Base-by-base conservation (phyloP, 2,113 vertebrate genomes). In the Petaurus breviceps region DNA sequence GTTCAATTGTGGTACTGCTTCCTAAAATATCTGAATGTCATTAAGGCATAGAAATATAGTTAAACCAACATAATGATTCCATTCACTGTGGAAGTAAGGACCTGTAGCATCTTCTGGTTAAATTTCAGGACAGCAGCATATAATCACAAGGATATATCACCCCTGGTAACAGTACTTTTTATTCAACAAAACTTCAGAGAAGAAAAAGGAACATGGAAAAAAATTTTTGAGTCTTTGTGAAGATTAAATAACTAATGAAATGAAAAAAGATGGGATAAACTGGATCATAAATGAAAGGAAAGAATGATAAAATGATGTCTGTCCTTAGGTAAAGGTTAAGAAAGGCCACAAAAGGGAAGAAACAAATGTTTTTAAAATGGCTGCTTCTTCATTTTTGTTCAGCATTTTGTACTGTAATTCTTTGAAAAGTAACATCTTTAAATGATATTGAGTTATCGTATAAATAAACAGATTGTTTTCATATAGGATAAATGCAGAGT, bases 381-480 rank as follows among this genome's bases (percentile, higher is more conserved):
- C 55, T 61, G 26, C 55, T 61, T 11, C 26, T 68, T 68, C n/a
- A 8, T 61, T 61, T 61, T 77, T 77, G 68, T 77, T n/a, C 37
- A 43, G 16, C 16, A 77, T 77, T 77, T 77, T 77, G 37, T 22
- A 14, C 5, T n/a, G 31, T 77, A 43, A 77, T 77, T 77, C 68
- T 77, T 77, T 7, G 5, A 77, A 77, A 77, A n/a, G 8, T 77
- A 77, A 37, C 37, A n/a, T n/a, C 37, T 1, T 77, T 19, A 61
- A 61, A 5, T 31, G 3, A 31, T 11, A 14, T 4, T 22, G 1
- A 0, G n/a, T 43, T 2, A 19, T n/a, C 14, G 14, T n/a, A 14
- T 19, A 77, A 16, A n/a, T 77, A n/a, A 77, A 61, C 28, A 57
- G 26, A 57, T 57, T 12, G n/a, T n/a, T 68, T 77, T n/a, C 37